A percentile compares a stretch with the other conserved stretches of the same genome.
These are phyloP conservation scores for Porites lutea DNA, from an alignment of 64 coral and sea anemone genomes.

Conservation along the genomic window DNA sequence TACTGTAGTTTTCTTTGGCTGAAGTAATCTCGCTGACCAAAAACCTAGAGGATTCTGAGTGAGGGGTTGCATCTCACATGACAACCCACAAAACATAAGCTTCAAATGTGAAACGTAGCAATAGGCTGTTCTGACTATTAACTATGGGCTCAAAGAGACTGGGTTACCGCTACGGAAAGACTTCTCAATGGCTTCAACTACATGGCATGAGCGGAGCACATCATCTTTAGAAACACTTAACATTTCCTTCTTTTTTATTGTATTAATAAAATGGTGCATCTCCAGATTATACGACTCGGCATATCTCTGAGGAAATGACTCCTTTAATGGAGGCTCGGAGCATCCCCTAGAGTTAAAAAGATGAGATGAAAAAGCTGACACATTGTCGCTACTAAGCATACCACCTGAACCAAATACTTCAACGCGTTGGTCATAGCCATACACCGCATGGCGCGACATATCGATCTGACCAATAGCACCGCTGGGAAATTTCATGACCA, in stretches of 20 bases:
- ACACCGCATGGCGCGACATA: conserved; percentile 73
- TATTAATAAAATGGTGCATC: conserved; percentile 87
- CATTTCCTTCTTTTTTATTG: conserved; percentile 59
- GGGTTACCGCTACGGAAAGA: conserved; percentile 69
- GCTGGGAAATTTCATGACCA: conserved; percentile 92
- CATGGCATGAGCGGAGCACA: conserved; percentile 50
- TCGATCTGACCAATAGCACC: conserved; percentile 83
- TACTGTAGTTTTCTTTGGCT: too few relatives aligned
- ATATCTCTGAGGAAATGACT: conserved; percentile 82
- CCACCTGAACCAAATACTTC: conserved; percentile 93
- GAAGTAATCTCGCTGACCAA: too few relatives aligned
- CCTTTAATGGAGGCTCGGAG: neutral
- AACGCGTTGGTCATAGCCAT: conserved; percentile 87
- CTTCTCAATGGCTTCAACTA: conserved; percentile 80
- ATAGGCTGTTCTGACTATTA: too few relatives aligned
- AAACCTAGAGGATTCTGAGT: too few relatives aligned
- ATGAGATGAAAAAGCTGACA: conserved; percentile 7
- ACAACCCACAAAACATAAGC: too few relatives aligned
- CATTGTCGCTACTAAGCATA: conserved; percentile 82
- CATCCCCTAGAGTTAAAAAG: conserved; percentile 47
- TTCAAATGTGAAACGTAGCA: too few relatives aligned
- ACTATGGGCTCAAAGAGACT: conserved; percentile 4
- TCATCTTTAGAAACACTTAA: conserved; percentile 61
- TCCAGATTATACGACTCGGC: conserved; percentile 54
- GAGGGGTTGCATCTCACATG: too few relatives aligned